Evolutionary conservation across 2,797 vertebrate species (phyloP), one percentile per base, ranked within the genome.

Genomic region (Coregonus suidteri): DNA sequence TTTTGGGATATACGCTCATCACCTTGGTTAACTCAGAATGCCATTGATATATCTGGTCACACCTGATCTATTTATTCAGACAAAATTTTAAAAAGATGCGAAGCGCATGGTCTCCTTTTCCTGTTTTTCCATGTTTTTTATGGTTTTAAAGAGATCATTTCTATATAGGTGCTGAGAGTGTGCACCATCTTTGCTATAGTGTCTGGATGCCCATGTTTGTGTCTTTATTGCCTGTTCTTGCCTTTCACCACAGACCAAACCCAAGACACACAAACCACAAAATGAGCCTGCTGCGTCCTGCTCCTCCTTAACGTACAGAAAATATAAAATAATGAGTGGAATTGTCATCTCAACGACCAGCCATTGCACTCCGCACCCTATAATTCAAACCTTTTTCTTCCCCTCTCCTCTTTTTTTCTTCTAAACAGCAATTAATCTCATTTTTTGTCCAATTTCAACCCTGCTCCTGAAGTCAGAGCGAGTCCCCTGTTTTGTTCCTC

Each of bases 351-450:
- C 94, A 95, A 94, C 93, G 94, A 96, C 96, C 96, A 96, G 89
- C 95, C 94, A 95, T 95, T 96, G 97, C 96, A 97, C 96, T 91
- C 94, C 94, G 96, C 97, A 99, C 96, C 97, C 97, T 98, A 95
- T 98, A 99, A 99, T 99, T 99, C 97, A 94, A 96, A 95, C 96
- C 96, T 95, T 95, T 96, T 96, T 96, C 94, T 90, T 96, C 95
- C 95, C 95, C 95, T 95, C 95, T 96, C 96, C 95, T 94, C 94
- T 96, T 96, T 95, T 95, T 92, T 94, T 93, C 96, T 97, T 96
- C 96, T 96, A 97, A 97, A 98, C 96, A 97, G 98, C 98, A 99
- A 99, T 99, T 99, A 99, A 99, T 99, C 97, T 99, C 97, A 98
- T 99, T 99, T 99, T 98, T 99, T 97, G 98, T 97, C 97, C 97